Evolutionary conservation across 2,797 vertebrate species (phyloP).

Genomic region (Discoglossus pictus): DNA sequence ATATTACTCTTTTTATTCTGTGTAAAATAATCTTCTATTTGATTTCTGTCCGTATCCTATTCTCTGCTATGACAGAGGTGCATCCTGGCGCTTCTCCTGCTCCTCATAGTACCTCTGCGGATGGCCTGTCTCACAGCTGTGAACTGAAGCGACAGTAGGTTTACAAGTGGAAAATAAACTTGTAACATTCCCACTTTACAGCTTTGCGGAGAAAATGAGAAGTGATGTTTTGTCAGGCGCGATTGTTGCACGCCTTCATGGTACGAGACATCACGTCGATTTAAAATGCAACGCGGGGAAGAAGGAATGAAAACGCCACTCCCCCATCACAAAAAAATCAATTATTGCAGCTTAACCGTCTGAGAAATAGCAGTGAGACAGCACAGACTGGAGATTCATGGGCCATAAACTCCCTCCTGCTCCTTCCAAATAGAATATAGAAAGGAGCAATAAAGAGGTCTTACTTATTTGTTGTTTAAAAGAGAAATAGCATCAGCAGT

Average conservation of each 20-base stretch:
- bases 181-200: constrained; percentile 37
- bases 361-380: constrained; percentile 47
- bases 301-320: constrained; percentile 41
- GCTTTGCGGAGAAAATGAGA: constrained; percentile 45
- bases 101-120: background rate
- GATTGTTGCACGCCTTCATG: constrained; percentile 40
- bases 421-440: constrained; percentile 39
- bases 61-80: too few relatives aligned
- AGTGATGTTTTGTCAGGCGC: constrained; percentile 48
- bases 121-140: constrained; percentile 14
- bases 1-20: too few relatives aligned
- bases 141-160: constrained; percentile 23
- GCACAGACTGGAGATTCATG: constrained; percentile 45
- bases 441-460: constrained; percentile 38
- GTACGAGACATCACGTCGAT: constrained; percentile 40
- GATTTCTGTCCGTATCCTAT: too few relatives aligned
- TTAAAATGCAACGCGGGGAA: constrained; percentile 37
- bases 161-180: constrained; percentile 48
- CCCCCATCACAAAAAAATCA: constrained; percentile 47
- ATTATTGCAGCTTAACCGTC: constrained; percentile 52
- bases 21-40: too few relatives aligned
- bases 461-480: constrained; percentile 47
- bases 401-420: constrained; percentile 46
- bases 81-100: too few relatives aligned
- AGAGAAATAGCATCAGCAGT: constrained; percentile 24